Evolutionary conservation across 2,797 vertebrate species (phyloP).

Genomic region (Ptychobarbus kaznakovi): DNA sequence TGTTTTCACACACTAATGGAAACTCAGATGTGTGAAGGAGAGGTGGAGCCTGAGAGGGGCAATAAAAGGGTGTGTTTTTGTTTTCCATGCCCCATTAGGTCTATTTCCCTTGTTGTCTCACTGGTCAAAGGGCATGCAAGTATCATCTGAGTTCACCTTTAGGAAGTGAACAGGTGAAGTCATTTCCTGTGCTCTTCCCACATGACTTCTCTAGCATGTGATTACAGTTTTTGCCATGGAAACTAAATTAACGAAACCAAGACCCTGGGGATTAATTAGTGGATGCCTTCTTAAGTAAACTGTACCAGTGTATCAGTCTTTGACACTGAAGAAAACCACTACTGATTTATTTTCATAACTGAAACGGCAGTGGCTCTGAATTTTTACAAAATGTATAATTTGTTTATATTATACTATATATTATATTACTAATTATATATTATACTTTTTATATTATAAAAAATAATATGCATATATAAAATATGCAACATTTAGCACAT

Average conservation of each 20-base stretch:
- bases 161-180: constrained; percentile 45
- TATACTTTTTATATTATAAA: not conserved
- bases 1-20: constrained; percentile 26
- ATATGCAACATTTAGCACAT: not conserved
- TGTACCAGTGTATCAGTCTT: not conserved
- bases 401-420: too few relatives aligned
- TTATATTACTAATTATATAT: too few relatives aligned
- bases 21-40: constrained; percentile 24
- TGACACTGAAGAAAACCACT: not conserved
- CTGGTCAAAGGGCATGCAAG: constrained; percentile 49
- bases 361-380: not conserved
- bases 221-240: constrained; percentile 33
- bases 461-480: not conserved
- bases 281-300: not conserved
- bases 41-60: not conserved
- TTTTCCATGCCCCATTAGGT: constrained; percentile 55
- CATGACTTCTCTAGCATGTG: constrained; percentile 42
- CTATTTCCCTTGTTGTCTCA: constrained; percentile 53
- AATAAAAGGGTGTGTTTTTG: constrained; percentile 49
- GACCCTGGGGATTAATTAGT: not conserved
- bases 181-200: constrained; percentile 34
- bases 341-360: not conserved
- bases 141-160: constrained; percentile 35
- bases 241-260: constrained; percentile 1
- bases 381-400: not conserved